Evolutionary conservation across 2,888 invertebrate species (phyloP).

Genomic region (Ashinkailepas kermadecensis): DNA sequence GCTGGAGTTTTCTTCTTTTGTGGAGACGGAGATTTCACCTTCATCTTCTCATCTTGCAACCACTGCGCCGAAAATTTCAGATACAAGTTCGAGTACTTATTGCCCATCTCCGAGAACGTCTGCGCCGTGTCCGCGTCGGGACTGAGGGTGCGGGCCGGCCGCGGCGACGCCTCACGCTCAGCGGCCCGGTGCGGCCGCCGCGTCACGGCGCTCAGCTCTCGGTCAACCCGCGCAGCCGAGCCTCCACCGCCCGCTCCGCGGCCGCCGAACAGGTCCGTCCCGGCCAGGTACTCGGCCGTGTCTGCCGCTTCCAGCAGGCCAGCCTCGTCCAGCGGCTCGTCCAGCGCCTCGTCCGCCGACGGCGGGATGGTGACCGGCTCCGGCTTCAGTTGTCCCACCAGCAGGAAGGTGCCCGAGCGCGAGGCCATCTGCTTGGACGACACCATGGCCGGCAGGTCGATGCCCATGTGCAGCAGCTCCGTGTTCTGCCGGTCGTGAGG

Average conservation of each 20-base stretch:
- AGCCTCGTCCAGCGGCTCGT: not conserved
- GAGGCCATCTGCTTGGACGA: conserved; percentile 4
- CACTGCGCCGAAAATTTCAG: conserved; percentile 5
- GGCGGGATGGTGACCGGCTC: not conserved
- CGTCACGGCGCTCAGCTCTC: not conserved
- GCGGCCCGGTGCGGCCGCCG: not conserved
- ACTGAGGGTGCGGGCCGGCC: not conserved
- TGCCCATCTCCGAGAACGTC: not conserved
- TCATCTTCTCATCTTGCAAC: not conserved
- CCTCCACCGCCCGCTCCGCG: not conserved
- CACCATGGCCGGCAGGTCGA: conserved; percentile 17
- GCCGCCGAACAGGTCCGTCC: conserved; percentile 15
- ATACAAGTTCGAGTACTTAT: not conserved
- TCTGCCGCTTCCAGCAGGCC: conserved; percentile 17
- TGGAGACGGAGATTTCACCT: not conserved
- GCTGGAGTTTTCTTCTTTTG: not conserved
- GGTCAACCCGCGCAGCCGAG: conserved; percentile 1
- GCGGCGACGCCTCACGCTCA: not conserved
- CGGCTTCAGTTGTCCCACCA: not conserved
- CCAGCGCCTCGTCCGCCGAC: not conserved
- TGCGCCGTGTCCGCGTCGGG: not conserved
- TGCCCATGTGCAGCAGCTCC: conserved; percentile 51
- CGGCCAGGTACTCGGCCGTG: conserved; percentile 8
- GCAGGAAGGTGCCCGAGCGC: not conserved
- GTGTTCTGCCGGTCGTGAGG: conserved; percentile 55